Percentiles rank a stretch among this genome's conserved stretches.
These are phyloP conservation scores for Bujurquina vittata DNA, from an alignment of 2,113 vertebrate species.

Conservation along the genomic window DNA sequence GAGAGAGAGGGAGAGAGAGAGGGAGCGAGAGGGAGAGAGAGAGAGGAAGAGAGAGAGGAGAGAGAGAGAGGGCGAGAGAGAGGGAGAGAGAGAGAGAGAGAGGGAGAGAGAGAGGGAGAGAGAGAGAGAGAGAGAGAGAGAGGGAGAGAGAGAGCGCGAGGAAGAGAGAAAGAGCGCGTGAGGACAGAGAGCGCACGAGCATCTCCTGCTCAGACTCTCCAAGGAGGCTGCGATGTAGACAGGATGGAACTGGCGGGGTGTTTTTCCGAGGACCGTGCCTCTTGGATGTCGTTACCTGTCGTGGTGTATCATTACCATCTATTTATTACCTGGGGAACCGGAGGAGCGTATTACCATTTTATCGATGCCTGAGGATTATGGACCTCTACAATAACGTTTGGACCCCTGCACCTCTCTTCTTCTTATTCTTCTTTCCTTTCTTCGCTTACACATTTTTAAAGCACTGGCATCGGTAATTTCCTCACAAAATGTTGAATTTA, in stretches of 20 bases:
- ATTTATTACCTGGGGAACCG: constrained; percentile 3
- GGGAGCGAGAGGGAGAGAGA: constrained; percentile 16
- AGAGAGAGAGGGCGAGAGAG: constrained; percentile 12
- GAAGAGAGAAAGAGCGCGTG: neutral
- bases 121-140: constrained; percentile 5
- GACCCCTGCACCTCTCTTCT: constrained; percentile 21
- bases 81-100: constrained; percentile 14
- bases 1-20: constrained; percentile 18
- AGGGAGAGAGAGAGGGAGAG: constrained; percentile 5
- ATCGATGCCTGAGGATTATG: constrained; percentile 55
- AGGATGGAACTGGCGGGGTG: constrained; percentile 51
- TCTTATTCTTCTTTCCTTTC: neutral
- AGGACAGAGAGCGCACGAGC: constrained; percentile 29
- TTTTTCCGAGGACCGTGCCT: constrained; percentile 37
- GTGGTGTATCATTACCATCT: neutral
- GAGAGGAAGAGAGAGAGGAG: constrained; percentile 9
- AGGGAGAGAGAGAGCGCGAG: neutral
- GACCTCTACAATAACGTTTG: constrained; percentile 35
- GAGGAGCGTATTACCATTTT: constrained; percentile 10
- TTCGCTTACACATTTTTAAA: neutral
- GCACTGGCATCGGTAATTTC: neutral
- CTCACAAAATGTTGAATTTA: constrained; percentile 50
- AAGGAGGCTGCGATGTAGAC: constrained; percentile 66
- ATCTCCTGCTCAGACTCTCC: constrained; percentile 62
- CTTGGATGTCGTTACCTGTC: constrained; percentile 36